These are phyloP conservation scores for Drosophila burlai DNA, from an alignment of 1,140 invertebrate genomes.

Conservation along the genomic window DNA sequence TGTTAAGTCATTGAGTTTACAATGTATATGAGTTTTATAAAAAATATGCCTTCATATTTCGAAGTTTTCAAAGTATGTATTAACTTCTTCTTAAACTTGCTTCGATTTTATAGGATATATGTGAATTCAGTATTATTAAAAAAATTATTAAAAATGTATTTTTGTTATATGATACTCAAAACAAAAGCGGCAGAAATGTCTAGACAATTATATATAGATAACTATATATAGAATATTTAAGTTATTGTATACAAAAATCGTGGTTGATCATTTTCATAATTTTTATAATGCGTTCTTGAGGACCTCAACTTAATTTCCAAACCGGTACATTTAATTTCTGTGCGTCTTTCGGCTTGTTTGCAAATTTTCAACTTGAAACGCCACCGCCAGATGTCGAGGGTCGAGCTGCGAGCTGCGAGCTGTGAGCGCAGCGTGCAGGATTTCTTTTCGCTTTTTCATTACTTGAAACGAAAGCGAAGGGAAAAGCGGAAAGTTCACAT, in stretches of 20 bases:
- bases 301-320: constrained; percentile 29
- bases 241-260: background rate
- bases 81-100: background rate
- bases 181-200: too few relatives aligned
- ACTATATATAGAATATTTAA: background rate
- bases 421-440: constrained; percentile 46
- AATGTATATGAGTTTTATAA: background rate
- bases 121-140: background rate
- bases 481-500: constrained; percentile 54
- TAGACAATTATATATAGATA: background rate
- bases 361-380: constrained; percentile 78
- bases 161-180: too few relatives aligned
- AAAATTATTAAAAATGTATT: too few relatives aligned
- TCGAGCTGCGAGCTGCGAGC: constrained; percentile 49
- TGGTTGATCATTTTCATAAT: background rate
- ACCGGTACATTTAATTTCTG: constrained; percentile 45
- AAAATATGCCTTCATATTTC: background rate
- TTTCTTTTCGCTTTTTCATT: constrained; percentile 50
- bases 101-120: background rate
- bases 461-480: constrained; percentile 34
- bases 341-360: constrained; percentile 66
- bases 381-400: constrained; percentile 51
- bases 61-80: background rate
- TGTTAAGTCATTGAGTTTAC: background rate
- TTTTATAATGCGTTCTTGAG: constrained; percentile 8